Conservation (phyloP, 2,797 vertebrate genomes). For the Diceros bicornis region DNA sequence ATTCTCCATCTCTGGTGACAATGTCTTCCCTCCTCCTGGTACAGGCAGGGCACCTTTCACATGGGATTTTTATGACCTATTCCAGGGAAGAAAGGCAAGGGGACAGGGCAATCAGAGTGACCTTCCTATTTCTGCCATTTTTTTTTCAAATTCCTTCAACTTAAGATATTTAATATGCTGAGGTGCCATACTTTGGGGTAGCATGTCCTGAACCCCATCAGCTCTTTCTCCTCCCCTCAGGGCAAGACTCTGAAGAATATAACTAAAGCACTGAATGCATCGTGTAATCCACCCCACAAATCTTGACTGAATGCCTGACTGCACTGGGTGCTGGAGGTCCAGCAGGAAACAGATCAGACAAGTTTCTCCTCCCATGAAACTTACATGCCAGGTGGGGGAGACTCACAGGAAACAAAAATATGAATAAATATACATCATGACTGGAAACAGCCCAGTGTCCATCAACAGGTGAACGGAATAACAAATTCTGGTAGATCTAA, state of each 20-base stretch:
- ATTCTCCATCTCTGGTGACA: not conserved
- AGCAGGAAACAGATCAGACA: not conserved
- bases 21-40: not conserved
- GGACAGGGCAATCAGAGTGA: not conserved
- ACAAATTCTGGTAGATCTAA: not conserved
- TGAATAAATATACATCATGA: not conserved
- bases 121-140: not conserved
- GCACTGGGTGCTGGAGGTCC: accelerated
- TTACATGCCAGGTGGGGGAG: not conserved
- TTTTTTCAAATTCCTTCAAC: not conserved
- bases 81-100: not conserved
- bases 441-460: not conserved
- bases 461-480: not conserved
- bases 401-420: not conserved
- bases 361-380: not conserved
- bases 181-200: not conserved
- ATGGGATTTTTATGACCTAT: not conserved
- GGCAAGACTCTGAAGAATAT: not conserved
- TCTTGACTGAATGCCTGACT: not conserved
- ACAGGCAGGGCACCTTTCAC: not conserved
- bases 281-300: not conserved
- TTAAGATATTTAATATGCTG: not conserved
- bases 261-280: not conserved
- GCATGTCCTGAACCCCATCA: accelerated
- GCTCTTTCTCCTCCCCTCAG: not conserved